Conservation (phyloP, 2,113 vertebrate species). For the Corythornis madagascariensis region DNA sequence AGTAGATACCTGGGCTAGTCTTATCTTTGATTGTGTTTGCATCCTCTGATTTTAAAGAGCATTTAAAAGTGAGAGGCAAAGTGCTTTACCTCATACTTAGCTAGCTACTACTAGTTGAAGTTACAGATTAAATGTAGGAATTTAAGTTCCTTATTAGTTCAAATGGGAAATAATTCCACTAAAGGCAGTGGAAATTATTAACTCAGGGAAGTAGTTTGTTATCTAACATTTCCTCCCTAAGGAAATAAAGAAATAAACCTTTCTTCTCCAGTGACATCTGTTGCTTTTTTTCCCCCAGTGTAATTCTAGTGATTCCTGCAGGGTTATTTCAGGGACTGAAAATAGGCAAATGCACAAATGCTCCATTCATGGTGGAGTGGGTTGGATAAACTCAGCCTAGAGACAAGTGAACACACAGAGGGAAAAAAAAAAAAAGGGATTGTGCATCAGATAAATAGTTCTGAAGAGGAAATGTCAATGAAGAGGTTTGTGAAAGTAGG, state of each 20-base stretch:
- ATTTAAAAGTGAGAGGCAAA: neutral
- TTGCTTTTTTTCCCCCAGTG: neutral
- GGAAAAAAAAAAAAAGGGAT: neutral
- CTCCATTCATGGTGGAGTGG: constrained; percentile 12
- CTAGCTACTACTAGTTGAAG: neutral
- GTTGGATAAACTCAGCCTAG: neutral
- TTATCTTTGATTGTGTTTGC: neutral
- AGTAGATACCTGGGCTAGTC: neutral
- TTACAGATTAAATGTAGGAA: neutral
- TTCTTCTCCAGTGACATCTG: neutral
- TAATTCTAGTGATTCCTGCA: neutral
- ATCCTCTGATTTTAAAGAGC: neutral
- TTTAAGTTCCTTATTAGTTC: neutral
- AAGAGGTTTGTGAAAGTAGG: neutral
- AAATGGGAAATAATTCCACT: constrained; percentile 9
- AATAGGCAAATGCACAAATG: constrained; percentile 2
- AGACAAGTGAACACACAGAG: neutral
- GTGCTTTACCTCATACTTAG: neutral
- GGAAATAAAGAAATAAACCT: neutral
- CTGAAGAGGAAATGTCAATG: constrained; percentile 15
- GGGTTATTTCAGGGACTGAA: neutral
- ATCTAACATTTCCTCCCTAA: neutral
- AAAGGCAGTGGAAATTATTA: neutral
- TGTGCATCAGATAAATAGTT: neutral
- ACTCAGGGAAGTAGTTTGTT: neutral